phyloP scores from a whole-genome alignment of 2,888 invertebrate genomes.

The Lepidocyrtoides sp. region DNA sequence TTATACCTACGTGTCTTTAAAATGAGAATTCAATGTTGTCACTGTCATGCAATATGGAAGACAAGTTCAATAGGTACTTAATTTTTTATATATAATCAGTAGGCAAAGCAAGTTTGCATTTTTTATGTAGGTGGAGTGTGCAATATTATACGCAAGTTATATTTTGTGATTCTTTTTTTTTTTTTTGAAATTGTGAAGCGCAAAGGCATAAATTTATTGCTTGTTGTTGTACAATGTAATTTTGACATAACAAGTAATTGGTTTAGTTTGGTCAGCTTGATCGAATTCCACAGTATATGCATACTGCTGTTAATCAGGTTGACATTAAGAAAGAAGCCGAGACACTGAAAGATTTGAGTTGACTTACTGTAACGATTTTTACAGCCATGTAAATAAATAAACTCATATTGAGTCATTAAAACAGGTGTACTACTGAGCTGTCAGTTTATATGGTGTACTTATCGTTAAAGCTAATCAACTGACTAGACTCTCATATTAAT shows the following conservation, averaged over 20 bases:
- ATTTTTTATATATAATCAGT: background rate
- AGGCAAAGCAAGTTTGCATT: background rate
- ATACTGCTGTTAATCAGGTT: background rate
- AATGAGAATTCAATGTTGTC: slow-evolving; percentile 3
- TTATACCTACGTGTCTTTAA: background rate
- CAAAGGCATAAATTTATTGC: background rate
- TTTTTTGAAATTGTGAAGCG: slow-evolving; percentile 28
- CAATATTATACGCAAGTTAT: background rate
- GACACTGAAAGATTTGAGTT: background rate
- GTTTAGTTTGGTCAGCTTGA: background rate
- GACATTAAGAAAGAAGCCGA: background rate
- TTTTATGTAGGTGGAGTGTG: background rate
- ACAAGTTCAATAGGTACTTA: slow-evolving; percentile 17
- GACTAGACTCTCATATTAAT: background rate
- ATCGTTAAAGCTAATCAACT: slow-evolving; percentile 38
- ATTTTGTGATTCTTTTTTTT: background rate
- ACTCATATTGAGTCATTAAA: background rate
- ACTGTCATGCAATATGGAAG: slow-evolving; percentile 29
- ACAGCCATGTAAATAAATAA: background rate
- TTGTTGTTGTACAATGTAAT: background rate
- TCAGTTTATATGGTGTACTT: background rate
- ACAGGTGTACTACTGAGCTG: background rate
- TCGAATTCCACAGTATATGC: background rate
- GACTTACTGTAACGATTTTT: slow-evolving; percentile 25
- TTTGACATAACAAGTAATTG: background rate